phyloP scores from a whole-genome alignment of 2,888 invertebrate genomes.

The Drosophila bunnanda region DNA sequence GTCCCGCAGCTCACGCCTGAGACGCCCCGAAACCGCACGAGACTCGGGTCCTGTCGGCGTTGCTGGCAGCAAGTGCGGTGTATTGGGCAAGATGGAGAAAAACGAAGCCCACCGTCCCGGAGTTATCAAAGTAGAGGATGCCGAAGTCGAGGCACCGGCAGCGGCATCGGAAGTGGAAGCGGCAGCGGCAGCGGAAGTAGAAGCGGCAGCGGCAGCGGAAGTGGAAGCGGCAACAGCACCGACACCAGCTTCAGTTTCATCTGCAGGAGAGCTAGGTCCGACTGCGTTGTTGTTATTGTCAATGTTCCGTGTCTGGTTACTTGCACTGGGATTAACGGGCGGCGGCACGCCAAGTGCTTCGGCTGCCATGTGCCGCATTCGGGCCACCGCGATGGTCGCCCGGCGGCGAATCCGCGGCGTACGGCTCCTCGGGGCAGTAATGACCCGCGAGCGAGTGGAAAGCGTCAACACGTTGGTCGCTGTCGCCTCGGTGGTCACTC shows the following conservation, averaged over 20 bases:
- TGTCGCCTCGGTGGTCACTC: background rate
- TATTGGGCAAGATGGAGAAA: background rate
- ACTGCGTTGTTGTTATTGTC: too few species aligned
- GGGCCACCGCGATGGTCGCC: background rate
- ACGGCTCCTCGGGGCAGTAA: background rate
- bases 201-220: too few species aligned
- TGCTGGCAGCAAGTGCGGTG: background rate
- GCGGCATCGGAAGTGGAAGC: too few species aligned
- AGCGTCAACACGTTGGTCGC: background rate
- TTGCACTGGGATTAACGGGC: background rate
- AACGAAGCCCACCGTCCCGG: background rate
- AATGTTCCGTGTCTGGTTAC: too few species aligned
- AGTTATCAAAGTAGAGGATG: too few species aligned
- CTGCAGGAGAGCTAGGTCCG: too few species aligned
- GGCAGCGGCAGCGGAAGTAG: too few species aligned
- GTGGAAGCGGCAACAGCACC: too few species aligned
- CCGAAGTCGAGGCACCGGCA: too few species aligned
- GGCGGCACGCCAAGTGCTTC: background rate
- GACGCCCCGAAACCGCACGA: background rate
- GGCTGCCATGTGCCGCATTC: background rate
- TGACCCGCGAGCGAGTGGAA: background rate
- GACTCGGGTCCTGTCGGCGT: background rate
- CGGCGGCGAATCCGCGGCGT: background rate
- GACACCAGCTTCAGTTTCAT: too few species aligned
- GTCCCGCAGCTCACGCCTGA: background rate